phyloP scores from a whole-genome alignment of 2,113 vertebrate genomes.

The Alosa alosa region DNA sequence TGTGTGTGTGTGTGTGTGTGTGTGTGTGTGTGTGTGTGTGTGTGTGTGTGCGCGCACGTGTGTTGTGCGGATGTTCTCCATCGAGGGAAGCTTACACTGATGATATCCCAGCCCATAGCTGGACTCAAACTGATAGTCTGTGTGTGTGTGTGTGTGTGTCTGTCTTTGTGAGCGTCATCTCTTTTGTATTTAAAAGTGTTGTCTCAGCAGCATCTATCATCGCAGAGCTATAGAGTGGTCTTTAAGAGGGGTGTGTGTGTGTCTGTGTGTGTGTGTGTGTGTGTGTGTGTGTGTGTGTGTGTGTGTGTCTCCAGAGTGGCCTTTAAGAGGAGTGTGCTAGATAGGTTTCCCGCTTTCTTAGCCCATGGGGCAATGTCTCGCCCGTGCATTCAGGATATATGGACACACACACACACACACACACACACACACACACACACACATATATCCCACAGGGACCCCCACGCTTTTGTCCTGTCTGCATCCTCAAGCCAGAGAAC shows the following conservation, averaged over 20 bases:
- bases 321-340: not conserved
- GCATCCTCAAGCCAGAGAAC: constrained; percentile 42
- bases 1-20: too few relatives aligned
- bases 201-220: constrained; percentile 43
- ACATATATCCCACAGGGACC: not conserved
- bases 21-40: constrained; percentile 9
- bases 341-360: constrained; percentile 27
- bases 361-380: constrained; percentile 37
- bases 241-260: constrained; percentile 24
- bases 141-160: not conserved
- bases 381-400: constrained; percentile 30
- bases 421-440: constrained; percentile 13
- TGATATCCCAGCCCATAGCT: too few relatives aligned
- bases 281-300: too few relatives aligned
- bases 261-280: not conserved
- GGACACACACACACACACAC: constrained; percentile 10
- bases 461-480: not conserved
- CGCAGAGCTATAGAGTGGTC: constrained; percentile 39
- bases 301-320: too few relatives aligned
- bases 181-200: constrained; percentile 27
- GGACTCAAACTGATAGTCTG: too few relatives aligned
- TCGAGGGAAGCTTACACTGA: too few relatives aligned
- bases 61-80: too few relatives aligned
- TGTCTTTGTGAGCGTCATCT: not conserved
- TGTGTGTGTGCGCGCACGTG: not conserved